Evolutionary conservation across 53 echinoderm and acorn worm species (phyloP).

Genomic region (Pentamera pediparva): DNA sequence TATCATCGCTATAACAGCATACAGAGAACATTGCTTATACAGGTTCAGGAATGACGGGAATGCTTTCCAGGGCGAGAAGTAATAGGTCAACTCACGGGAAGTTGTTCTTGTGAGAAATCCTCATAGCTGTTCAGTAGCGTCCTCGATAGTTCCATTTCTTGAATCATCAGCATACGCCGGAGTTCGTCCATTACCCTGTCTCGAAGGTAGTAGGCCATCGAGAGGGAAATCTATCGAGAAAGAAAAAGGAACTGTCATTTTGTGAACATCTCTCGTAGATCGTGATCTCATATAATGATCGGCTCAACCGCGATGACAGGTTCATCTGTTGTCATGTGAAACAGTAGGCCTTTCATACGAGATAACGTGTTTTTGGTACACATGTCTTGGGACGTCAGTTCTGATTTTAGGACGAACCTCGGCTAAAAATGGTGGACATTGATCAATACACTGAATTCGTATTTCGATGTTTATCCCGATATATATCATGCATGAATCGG

Average conservation of each 20-base stretch:
- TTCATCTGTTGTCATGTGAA: not conserved
- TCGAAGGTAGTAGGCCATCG: conserved; percentile 36
- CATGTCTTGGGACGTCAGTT: too few relatives aligned
- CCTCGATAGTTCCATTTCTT: conserved; percentile 53
- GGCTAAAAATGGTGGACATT: too few relatives aligned
- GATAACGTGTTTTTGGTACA: too few relatives aligned
- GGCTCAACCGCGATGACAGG: not conserved
- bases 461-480: too few relatives aligned
- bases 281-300: not conserved
- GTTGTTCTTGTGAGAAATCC: conserved; percentile 28
- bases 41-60: too few relatives aligned
- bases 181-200: conserved; percentile 50
- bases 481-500: too few relatives aligned
- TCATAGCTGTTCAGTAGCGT: conserved; percentile 47
- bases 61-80: not conserved
- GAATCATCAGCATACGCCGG: conserved; percentile 46
- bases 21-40: too few relatives aligned
- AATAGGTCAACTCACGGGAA: not conserved
- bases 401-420: too few relatives aligned
- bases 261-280: not conserved
- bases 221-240: conserved; percentile 25
- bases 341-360: too few relatives aligned
- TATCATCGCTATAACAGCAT: too few relatives aligned
- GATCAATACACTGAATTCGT: too few relatives aligned
- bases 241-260: not conserved